A percentile compares a stretch with the other conserved stretches of the same genome.
These are phyloP conservation scores for Apamea anceps DNA, from an alignment of 2,888 invertebrate species.

Conservation along the genomic window DNA sequence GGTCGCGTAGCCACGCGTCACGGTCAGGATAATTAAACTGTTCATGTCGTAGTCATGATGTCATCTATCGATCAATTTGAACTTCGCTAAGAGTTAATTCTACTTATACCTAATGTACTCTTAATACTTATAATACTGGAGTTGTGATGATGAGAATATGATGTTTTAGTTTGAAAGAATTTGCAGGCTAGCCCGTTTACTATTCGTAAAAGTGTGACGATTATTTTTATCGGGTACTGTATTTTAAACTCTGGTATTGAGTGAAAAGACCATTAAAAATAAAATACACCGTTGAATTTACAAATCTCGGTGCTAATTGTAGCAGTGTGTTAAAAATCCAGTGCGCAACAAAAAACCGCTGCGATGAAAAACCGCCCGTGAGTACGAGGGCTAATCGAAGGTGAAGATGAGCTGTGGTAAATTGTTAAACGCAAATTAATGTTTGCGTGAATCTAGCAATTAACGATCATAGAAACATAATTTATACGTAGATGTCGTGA, in stretches of 20 bases:
- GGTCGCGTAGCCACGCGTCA: conserved; percentile 38
- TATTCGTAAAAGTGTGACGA: background rate
- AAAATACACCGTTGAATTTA: background rate
- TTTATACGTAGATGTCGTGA: background rate
- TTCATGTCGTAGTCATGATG: conserved; percentile 26
- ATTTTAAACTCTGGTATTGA: background rate
- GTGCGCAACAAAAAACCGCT: too few species aligned
- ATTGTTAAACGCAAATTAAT: background rate
- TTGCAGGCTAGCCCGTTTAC: background rate
- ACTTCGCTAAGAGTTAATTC: conserved; percentile 1
- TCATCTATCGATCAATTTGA: conserved; percentile 33
- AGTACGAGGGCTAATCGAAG: background rate
- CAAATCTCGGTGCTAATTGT: background rate
- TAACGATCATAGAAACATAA: background rate
- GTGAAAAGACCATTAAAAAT: background rate
- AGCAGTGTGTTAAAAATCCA: background rate
- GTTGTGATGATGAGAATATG: background rate
- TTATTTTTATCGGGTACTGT: background rate
- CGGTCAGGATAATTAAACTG: conserved; percentile 16
- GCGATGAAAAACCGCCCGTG: too few species aligned
- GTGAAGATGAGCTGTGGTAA: background rate
- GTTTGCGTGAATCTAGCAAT: background rate
- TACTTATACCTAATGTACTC: conserved; percentile 3
- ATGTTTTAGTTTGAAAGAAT: background rate
- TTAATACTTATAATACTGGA: background rate